These are phyloP conservation scores for Adoxophyes honmai DNA, from an alignment of 1,140 invertebrate genomes.

Conservation along the genomic window DNA sequence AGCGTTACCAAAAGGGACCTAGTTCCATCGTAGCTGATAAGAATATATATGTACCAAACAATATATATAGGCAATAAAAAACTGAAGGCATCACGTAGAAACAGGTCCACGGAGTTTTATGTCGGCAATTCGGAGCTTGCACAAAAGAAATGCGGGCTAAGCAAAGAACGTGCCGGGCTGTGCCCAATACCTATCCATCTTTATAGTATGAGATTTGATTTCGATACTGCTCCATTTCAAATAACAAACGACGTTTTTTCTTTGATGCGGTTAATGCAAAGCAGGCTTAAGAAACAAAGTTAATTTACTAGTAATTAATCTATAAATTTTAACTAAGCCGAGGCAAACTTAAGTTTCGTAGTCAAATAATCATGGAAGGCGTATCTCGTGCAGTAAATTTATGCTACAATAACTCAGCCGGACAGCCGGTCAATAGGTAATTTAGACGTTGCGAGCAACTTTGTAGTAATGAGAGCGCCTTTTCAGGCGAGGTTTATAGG, in stretches of 20 bases:
- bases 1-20: slow-evolving; percentile 38
- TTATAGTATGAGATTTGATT: neutral
- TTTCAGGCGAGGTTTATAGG: slow-evolving; percentile 43
- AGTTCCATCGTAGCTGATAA: slow-evolving; percentile 55
- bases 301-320: no score
- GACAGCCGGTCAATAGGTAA: slow-evolving; percentile 65
- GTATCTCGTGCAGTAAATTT: slow-evolving; percentile 56
- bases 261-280: no score
- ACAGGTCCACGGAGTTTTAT: slow-evolving; percentile 65
- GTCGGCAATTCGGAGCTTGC: slow-evolving; percentile 66
- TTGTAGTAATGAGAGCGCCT: slow-evolving; percentile 64
- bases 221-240: neutral
- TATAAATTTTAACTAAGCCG: neutral
- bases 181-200: neutral
- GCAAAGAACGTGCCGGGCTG: slow-evolving; percentile 42
- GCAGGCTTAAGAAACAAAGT: no score
- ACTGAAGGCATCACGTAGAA: slow-evolving; percentile 66
- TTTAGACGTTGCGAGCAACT: slow-evolving; percentile 69
- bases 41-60: slow-evolving; percentile 54
- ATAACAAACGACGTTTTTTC: no score
- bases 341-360: slow-evolving; percentile 15
- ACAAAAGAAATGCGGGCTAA: slow-evolving; percentile 69
- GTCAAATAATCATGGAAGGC: slow-evolving; percentile 39
- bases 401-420: slow-evolving; percentile 66
- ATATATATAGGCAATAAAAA: slow-evolving; percentile 58